phyloP scores from a whole-genome alignment of 2,888 invertebrate genomes.

The Tryphoninae sp. region DNA sequence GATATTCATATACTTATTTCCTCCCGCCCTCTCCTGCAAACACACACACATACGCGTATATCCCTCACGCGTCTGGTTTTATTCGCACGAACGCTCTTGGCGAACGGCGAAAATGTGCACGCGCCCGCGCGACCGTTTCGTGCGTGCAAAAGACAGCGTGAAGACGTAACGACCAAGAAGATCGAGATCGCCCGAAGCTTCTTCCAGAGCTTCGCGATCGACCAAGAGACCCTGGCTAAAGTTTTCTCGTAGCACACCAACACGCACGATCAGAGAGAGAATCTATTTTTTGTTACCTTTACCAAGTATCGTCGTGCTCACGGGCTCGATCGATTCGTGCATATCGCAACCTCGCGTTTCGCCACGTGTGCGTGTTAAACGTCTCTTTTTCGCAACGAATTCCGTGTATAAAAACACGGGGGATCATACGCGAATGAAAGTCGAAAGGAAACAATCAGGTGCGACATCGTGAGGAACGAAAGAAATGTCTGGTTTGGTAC shows the following conservation, averaged over 20 bases:
- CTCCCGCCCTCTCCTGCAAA: slow-evolving; percentile 45
- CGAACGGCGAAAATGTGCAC: slow-evolving; percentile 52
- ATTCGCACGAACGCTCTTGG: slow-evolving; percentile 78
- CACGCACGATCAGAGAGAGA: slow-evolving; percentile 18
- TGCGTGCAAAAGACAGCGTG: slow-evolving; percentile 78
- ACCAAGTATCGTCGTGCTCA: slow-evolving; percentile 10
- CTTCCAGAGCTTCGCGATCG: slow-evolving; percentile 67
- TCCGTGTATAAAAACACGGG: neutral
- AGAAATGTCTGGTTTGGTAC: neutral
- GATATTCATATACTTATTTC: slow-evolving; percentile 42
- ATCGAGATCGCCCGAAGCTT: slow-evolving; percentile 66
- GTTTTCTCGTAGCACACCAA: slow-evolving; percentile 1
- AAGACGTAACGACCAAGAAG: slow-evolving; percentile 78
- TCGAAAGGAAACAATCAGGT: slow-evolving; percentile 17
- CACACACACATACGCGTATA: slow-evolving; percentile 18
- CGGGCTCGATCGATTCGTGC: slow-evolving; percentile 26
- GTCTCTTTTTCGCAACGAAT: neutral
- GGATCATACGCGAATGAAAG: neutral
- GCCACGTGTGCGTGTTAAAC: slow-evolving; percentile 26
- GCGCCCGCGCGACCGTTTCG: slow-evolving; percentile 66
- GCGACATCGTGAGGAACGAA: slow-evolving; percentile 10
- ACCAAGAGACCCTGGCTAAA: slow-evolving; percentile 66
- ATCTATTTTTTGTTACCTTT: neutral
- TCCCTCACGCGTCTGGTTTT: slow-evolving; percentile 69
- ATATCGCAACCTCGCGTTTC: slow-evolving; percentile 10